Base-by-base conservation (phyloP, 2,888 invertebrate species). In the Pedicia rivosa region DNA sequence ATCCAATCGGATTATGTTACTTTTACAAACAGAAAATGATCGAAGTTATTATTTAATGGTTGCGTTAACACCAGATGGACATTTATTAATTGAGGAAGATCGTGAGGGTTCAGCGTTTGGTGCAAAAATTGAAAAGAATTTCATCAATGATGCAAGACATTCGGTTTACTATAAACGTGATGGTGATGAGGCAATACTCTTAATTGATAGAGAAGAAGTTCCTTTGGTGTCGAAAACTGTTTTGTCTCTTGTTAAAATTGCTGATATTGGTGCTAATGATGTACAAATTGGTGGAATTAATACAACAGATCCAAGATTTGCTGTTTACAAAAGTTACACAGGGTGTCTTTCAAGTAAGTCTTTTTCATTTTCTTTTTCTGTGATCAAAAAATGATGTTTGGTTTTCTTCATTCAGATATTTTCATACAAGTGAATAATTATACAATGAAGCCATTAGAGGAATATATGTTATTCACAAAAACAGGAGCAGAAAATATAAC, bases 381-480 rank as follows among this genome's bases (percentile, higher is more conserved):
- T 19, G 5, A 26, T 24, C 19, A n/a, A 6, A 3, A 17, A 17
- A 35, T n/a, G 26, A 38, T 36, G 32, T 36, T 39, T 40, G 41
- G 12, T 43, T 40, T 3, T 14, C 41, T 53, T 57, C n/a, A n/a
- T n/a, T 12, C 58, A 88, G 88, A 90, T 57, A 81, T 90, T 32
- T 77, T 83, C 45, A 76, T 90, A 41, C 77, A 82, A 61, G 78
- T 90, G 41, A 86, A 87, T 54, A 76, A 76, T 41, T 69, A 78
- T 45, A 65, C 67, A 39, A 86, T 90, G 80, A 84, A 84, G 50
- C 88, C 90, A 1, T 58, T 90, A 33, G 87, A 88, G 57, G 88
- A 88, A 51, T 88, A 88, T 57, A 87, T 88, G 86, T 61, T 86
- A n/a, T 87, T 84, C 55, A 84, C 83, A 4, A 80, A 82, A 48